Evolutionary conservation across 2,888 invertebrate species (phyloP).

Genomic region (Anticlea derivata): DNA sequence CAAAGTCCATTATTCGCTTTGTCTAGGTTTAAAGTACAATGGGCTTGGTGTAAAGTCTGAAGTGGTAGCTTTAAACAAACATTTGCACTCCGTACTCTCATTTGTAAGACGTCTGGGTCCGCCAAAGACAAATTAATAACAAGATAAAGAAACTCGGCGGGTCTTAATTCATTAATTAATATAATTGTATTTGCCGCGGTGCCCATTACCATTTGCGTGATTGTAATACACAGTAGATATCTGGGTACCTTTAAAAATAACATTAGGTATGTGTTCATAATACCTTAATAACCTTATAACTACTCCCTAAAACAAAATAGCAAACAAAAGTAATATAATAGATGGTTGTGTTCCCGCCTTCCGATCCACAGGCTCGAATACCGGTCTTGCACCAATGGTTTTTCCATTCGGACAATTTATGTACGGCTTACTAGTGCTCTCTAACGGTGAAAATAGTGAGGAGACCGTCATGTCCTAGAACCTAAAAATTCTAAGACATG

Average conservation of each 20-base stretch:
- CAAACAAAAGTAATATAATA: too few relatives aligned
- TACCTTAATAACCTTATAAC: too few relatives aligned
- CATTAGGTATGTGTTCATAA: too few relatives aligned
- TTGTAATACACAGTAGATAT: constrained; percentile 28
- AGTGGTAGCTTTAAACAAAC: constrained; percentile 48
- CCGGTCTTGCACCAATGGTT: too few relatives aligned
- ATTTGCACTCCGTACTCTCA: constrained; percentile 65
- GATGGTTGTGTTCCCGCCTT: too few relatives aligned
- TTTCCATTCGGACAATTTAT: too few relatives aligned
- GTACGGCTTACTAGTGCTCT: too few relatives aligned
- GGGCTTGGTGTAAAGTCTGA: constrained; percentile 19
- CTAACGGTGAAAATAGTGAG: too few relatives aligned
- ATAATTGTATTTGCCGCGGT: constrained; percentile 81
- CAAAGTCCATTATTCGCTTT: constrained; percentile 9
- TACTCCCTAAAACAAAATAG: too few relatives aligned
- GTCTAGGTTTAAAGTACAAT: constrained; percentile 7
- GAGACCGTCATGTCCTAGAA: too few relatives aligned
- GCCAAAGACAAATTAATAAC: constrained; percentile 82
- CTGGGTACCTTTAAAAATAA: not conserved
- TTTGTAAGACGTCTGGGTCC: constrained; percentile 76
- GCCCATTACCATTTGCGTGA: constrained; percentile 67
- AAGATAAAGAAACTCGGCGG: constrained; percentile 81
- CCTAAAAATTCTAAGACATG: too few relatives aligned
- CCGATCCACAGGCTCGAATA: too few relatives aligned
- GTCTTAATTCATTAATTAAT: constrained; percentile 83